A percentile compares a stretch with the other conserved stretches of the same genome.
phyloP scores from a whole-genome alignment of 2,888 invertebrate species.

The Neuroscelio doddi region DNA sequence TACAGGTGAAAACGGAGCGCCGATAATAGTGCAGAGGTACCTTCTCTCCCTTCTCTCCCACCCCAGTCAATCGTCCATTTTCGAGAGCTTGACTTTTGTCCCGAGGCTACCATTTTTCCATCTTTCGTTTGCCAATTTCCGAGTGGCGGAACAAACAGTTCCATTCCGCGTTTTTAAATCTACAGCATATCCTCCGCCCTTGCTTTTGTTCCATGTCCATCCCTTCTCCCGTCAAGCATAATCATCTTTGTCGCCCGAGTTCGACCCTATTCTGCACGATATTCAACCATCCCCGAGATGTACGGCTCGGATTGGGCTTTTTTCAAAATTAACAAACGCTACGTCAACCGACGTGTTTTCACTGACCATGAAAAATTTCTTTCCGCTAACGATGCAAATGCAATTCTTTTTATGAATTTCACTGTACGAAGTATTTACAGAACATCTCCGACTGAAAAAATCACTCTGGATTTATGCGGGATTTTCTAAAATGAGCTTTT shows the following conservation, averaged over 20 bases:
- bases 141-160: constrained; percentile 39
- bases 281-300: constrained; percentile 26
- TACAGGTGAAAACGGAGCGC: constrained; percentile 32
- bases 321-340: constrained; percentile 33
- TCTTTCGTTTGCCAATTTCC: constrained; percentile 39
- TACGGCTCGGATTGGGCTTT: constrained; percentile 32
- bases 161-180: constrained; percentile 27
- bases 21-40: constrained; percentile 19
- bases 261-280: constrained; percentile 28
- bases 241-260: constrained; percentile 34
- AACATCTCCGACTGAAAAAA: no score
- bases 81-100: constrained; percentile 10
- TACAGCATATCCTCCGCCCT: background rate
- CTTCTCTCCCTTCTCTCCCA: constrained; percentile 2
- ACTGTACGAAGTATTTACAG: no score
- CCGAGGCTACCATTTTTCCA: constrained; percentile 34
- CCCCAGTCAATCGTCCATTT: constrained; percentile 21
- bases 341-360: no score
- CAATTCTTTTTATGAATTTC: no score
- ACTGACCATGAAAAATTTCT: no score
- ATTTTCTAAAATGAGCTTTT: no score
- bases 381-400: no score
- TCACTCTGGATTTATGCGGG: no score
- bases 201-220: constrained; percentile 26
- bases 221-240: constrained; percentile 15